Conservation (phyloP, 2,888 invertebrate species). For the Trissolcus brochymenae region DNA sequence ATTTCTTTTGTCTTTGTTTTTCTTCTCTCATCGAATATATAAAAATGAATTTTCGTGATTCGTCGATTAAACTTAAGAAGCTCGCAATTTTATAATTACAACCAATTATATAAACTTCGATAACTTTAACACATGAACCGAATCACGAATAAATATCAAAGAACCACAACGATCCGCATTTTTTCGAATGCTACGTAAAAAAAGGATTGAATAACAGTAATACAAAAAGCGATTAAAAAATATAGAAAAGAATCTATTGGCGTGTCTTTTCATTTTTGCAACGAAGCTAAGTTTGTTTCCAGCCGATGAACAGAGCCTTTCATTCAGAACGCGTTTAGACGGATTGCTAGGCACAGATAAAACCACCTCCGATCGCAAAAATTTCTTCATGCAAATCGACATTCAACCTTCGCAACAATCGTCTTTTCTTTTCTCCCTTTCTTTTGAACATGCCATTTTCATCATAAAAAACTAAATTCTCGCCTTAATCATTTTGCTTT, state of each 20-base stretch:
- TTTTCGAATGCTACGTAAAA: constrained; percentile 60
- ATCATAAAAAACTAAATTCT: constrained; percentile 74
- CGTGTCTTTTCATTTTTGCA: constrained; percentile 30
- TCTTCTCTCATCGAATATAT: not conserved
- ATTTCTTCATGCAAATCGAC: constrained; percentile 58
- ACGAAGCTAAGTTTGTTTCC: constrained; percentile 49
- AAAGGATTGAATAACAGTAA: constrained; percentile 56
- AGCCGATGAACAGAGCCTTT: constrained; percentile 49
- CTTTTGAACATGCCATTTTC: constrained; percentile 66
- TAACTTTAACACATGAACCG: constrained; percentile 3
- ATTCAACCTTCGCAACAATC: constrained; percentile 71
- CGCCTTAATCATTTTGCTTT: constrained; percentile 53
- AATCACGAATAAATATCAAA: constrained; percentile 38
- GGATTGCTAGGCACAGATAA: constrained; percentile 65
- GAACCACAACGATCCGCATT: constrained; percentile 63
- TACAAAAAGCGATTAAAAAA: constrained; percentile 58
- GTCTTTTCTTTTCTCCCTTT: constrained; percentile 53
- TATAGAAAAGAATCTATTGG: constrained; percentile 32
- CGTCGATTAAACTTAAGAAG: constrained; percentile 7
- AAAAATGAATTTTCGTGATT: constrained; percentile 13
- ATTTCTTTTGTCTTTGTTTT: not conserved
- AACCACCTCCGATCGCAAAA: constrained; percentile 51
- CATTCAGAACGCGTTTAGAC: constrained; percentile 45
- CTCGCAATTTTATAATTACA: constrained; percentile 29
- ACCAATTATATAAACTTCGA: constrained; percentile 20